Evolutionary conservation across 2,888 invertebrate genomes (phyloP), one percentile per base, ranked within the genome.

Genomic region (Drosophila buzzatii): DNA sequence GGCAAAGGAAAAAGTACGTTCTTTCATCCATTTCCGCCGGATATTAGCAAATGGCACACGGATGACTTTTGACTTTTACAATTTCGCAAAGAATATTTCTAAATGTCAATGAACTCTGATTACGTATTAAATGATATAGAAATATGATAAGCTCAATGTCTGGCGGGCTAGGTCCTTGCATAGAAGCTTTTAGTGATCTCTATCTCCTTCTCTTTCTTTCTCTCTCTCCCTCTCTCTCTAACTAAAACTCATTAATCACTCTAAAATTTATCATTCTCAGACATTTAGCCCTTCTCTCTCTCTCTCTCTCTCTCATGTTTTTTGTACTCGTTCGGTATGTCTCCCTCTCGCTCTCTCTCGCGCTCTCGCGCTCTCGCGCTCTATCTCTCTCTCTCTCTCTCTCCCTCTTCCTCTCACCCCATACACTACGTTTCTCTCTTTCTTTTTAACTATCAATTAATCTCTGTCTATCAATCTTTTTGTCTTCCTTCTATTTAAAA

Each of bases 41-140:
- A 73, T 62, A 58, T 58, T 67, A 53, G 44, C 49, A 53, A 73
- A 57, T 53, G 35, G 42, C n/a, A 10, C 27, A 27, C 18, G 37
- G 51, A 39, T 12, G 51, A 56, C 45, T 65, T 60, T 65, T 59
- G 56, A 65, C 51, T 60, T 56, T 60, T 47, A 18, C 35, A 37
- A 16, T 23, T 23, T 45, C 7, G 14, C 8, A 39, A 12, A 39
- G 39, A 31, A 33, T 20, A n/a, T 55, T 31, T 52, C 31, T 6
- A 52, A n/a, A 33, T 14, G 60, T 52, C 60, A 61, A n/a, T 61
- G 52, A 61, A 33, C 51, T 52, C 2, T 2, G 20, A 31, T 12
- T 42, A 20, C 20, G 7, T 44, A 57, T 20, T 16, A 41, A 42
- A 56, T 18, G 27, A 14, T 31, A 31, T 18, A 41, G 27, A 31